A percentile compares a stretch with the other conserved stretches of the same genome.
phyloP scores from a whole-genome alignment of 2,888 invertebrate species.

The Brassicogethes aeneus region DNA sequence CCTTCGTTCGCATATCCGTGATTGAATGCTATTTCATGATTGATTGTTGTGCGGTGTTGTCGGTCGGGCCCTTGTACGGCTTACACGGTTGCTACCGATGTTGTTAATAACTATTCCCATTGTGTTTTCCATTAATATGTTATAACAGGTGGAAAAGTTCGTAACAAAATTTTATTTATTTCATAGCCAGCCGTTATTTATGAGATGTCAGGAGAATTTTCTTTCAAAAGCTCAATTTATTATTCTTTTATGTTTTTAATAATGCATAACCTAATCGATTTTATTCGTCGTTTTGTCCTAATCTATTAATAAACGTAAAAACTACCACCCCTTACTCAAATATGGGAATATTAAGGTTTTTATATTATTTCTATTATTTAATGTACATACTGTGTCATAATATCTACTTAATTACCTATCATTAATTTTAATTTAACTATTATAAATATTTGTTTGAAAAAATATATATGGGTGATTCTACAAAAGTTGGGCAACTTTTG shows the following conservation, averaged over 20 bases:
- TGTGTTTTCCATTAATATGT: constrained; percentile 15
- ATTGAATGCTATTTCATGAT: constrained; percentile 28
- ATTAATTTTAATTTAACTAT: too few species aligned
- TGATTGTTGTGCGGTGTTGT: constrained; percentile 21
- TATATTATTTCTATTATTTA: too few species aligned
- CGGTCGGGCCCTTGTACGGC: neutral
- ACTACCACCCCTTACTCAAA: too few species aligned
- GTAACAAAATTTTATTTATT: constrained; percentile 13
- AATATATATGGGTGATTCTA: too few species aligned
- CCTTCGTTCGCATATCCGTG: constrained; percentile 17
- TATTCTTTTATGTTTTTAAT: constrained; percentile 15
- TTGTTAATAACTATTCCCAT: constrained; percentile 13
- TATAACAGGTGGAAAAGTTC: constrained; percentile 20
- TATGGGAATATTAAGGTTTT: too few species aligned
- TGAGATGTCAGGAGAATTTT: constrained; percentile 12
- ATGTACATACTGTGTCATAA: too few species aligned
- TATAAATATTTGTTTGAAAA: too few species aligned
- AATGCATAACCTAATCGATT: constrained; percentile 13
- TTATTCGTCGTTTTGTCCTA: constrained; percentile 1
- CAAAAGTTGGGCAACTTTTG: too few species aligned
- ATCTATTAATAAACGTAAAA: neutral
- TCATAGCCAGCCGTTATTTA: constrained; percentile 10
- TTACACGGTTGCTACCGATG: constrained; percentile 7
- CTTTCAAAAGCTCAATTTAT: constrained; percentile 12
- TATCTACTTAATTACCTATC: too few species aligned